Conservation (phyloP, 2,797 vertebrate species). For the Podargus strigoides region DNA sequence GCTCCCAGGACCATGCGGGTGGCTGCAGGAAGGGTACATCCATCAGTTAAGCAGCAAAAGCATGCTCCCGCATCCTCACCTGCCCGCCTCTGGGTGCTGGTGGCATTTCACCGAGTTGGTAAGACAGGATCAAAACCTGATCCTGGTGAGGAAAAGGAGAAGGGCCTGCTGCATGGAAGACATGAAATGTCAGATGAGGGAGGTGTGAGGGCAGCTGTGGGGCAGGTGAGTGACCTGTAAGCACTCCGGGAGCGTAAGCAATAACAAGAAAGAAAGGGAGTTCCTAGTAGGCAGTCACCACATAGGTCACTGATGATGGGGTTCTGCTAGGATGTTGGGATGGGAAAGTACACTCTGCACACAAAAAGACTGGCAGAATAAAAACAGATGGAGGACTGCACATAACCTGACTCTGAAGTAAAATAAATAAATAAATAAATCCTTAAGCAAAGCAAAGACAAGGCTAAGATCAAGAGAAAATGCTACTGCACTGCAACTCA, state of each 20-base stretch:
- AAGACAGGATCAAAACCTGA: neutral
- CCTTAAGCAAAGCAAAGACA: neutral
- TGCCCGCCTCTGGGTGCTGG: neutral
- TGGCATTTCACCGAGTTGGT: neutral
- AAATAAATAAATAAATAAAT: neutral
- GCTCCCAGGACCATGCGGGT: accelerated
- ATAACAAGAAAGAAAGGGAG: accelerated
- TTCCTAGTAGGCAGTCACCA: neutral
- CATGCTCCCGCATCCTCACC: accelerated
- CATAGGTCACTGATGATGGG: too few relatives aligned
- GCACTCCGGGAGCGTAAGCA: accelerated
- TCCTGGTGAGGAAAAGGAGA: neutral
- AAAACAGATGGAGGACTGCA: neutral
- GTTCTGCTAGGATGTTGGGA: neutral
- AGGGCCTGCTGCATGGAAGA: neutral
- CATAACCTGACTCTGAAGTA: neutral
- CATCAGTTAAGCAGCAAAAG: neutral
- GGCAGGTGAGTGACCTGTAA: neutral
- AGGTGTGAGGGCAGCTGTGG: accelerated
- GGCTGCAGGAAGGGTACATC: neutral
- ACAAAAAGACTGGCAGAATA: neutral
- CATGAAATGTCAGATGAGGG: neutral
- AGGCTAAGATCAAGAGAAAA: neutral
- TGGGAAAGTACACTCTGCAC: neutral
- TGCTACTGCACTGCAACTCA: neutral